A percentile compares a stretch with the other conserved stretches of the same genome.
Evolutionary conservation across 1,140 invertebrate genomes (phyloP).

Genomic region (Gonioctena quinquepunctata): DNA sequence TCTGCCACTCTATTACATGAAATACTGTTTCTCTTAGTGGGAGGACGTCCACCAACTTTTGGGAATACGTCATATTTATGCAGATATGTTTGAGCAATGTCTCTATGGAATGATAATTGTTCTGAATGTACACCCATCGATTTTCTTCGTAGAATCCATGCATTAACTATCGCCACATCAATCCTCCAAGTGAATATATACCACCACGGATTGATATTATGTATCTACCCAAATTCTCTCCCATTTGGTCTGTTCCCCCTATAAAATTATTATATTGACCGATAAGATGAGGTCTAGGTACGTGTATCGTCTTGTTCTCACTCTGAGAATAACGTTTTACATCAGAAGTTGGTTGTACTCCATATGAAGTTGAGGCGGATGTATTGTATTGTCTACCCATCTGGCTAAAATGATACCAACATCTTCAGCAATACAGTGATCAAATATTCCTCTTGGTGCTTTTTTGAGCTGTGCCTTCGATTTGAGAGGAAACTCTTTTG

Average conservation of each 20-base stretch:
- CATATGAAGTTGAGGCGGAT: constrained; percentile 31
- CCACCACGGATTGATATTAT: constrained; percentile 36
- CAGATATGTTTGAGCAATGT: constrained; percentile 36
- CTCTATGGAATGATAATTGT: constrained; percentile 37
- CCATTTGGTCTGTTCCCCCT: constrained; percentile 46
- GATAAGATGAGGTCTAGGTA: constrained; percentile 48
- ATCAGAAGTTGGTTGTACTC: constrained; percentile 30
- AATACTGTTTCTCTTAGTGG: constrained; percentile 2
- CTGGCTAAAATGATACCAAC: constrained; percentile 27
- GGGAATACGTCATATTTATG: constrained; percentile 20
- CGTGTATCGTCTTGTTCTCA: too few species aligned
- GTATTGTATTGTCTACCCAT: constrained; percentile 45
- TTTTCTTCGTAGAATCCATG: constrained; percentile 44
- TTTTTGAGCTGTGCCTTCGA: background rate
- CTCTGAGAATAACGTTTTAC: constrained; percentile 50
- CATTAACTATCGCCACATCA: constrained; percentile 46
- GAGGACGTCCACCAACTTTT: constrained; percentile 2
- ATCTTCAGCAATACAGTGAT: background rate
- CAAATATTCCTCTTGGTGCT: background rate
- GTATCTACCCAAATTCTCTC: constrained; percentile 20
- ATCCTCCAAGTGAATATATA: constrained; percentile 45
- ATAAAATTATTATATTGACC: constrained; percentile 51
- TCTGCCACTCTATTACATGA: constrained; percentile 12
- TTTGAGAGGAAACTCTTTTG: constrained; percentile 20
- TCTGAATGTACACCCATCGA: constrained; percentile 17